These are phyloP conservation scores for Drosophila subsilvestris DNA, from an alignment of 2,888 invertebrate genomes.

Conservation along the genomic window DNA sequence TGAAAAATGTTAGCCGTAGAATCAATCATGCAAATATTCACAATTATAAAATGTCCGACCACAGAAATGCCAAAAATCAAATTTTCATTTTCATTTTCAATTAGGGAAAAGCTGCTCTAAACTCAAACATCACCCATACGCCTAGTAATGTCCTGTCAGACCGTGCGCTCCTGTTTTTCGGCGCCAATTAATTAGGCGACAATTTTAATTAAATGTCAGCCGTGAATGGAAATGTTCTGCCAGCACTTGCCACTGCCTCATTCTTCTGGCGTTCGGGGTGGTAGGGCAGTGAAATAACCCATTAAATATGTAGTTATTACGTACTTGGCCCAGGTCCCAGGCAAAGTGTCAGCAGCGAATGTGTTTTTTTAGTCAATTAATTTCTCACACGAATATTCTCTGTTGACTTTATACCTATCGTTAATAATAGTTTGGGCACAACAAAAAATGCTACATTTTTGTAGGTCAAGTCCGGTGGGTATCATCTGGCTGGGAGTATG, in stretches of 20 bases:
- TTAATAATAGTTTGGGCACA: constrained; percentile 33
- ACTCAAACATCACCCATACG: constrained; percentile 63
- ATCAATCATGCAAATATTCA: constrained; percentile 45
- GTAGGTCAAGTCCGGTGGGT: constrained; percentile 21
- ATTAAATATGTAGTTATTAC: constrained; percentile 72
- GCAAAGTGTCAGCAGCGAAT: constrained; percentile 56
- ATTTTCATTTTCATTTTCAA: constrained; percentile 53
- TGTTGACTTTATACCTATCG: constrained; percentile 33
- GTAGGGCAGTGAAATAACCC: constrained; percentile 62
- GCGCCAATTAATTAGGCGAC: constrained; percentile 74
- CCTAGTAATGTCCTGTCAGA: constrained; percentile 60
- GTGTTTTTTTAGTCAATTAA: constrained; percentile 63
- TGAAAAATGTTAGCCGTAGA: constrained; percentile 3
- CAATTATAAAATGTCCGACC: constrained; percentile 4
- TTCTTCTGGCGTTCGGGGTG: constrained; percentile 8
- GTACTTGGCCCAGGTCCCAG: constrained; percentile 48
- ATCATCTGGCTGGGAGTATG: constrained; percentile 5
- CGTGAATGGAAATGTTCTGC: constrained; percentile 31
- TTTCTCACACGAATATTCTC: constrained; percentile 38
- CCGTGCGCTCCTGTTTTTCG: constrained; percentile 44
- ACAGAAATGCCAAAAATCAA: constrained; percentile 40
- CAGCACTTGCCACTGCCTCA: constrained; percentile 25
- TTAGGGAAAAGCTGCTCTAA: constrained; percentile 32
- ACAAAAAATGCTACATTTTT: background rate
- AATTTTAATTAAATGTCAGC: constrained; percentile 73